Base-by-base conservation (phyloP, 2,888 invertebrate species). In the Monochamus alternatus region DNA sequence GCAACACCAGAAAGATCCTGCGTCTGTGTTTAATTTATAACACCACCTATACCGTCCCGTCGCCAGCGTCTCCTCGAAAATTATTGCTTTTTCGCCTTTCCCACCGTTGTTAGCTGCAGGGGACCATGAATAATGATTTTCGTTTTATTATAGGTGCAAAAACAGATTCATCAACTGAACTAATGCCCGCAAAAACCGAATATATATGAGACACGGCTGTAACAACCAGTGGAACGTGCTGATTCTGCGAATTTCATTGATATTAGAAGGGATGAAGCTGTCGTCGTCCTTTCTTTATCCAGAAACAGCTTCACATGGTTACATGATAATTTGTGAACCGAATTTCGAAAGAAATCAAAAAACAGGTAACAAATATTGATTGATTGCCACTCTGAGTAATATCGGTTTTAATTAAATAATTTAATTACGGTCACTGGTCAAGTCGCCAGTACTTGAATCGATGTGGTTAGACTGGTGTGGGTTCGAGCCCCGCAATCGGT, bases 111-210 rank as follows among this genome's bases (percentile, higher is more conserved):
- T 68, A 65, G 76, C 80, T 76, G 74, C 70, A 71, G 69, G 75
- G 76, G 78, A 78, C 79, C 79, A 80, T 82, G 81, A 82, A 81
- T 82, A 82, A 82, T 81, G 82, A 81, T 80, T 79, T 81, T 82
- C 81, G 81, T 79, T 82, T 81, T 78, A 81, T 82, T 80, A 78
- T 78, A 78, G 76, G 76, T 75, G 80, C 79, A 78, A 79, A 81
- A 81, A 82, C 74, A 75, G 43, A 74, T 74, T 77, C 77, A 79
- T 82, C 80, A 81, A 79, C 78, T 75, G 77, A 79, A 77, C 80
- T 81, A 81, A 81, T 81, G 77, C 74, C 70, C 64, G 78, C 77
- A 78, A 79, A 81, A 80, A 81, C 76, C 52, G 76, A 69, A 74
- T 75, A 70, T 76, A 69, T 69, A 43, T 73, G 72, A 68, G 69